These are phyloP conservation scores for Cheilinus undulatus DNA, from an alignment of 2,113 vertebrate species.

Conservation along the genomic window DNA sequence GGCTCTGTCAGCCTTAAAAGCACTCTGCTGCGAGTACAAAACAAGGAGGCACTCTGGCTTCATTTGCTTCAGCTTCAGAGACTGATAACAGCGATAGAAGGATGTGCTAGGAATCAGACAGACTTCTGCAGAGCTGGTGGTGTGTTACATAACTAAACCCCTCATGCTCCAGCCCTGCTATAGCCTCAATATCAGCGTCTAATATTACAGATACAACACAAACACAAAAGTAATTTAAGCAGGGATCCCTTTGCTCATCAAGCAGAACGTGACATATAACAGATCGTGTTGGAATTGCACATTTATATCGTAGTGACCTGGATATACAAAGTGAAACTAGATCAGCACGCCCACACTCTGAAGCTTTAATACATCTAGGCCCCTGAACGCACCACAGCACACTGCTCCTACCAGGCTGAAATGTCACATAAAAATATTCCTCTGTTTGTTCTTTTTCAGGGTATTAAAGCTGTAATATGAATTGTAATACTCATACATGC, in stretches of 20 bases:
- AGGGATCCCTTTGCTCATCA: not conserved
- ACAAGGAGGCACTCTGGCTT: conserved; percentile 35
- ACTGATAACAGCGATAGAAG: conserved; percentile 20
- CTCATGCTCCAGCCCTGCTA: not conserved
- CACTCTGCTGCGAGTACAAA: conserved; percentile 12
- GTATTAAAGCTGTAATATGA: conserved; percentile 6
- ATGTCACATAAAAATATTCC: conserved; percentile 43
- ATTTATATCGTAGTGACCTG: conserved; percentile 48
- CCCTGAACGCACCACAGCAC: not conserved
- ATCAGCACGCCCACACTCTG: conserved; percentile 54
- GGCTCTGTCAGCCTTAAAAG: conserved; percentile 41
- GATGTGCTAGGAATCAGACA: conserved; percentile 5
- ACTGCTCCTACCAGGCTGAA: conserved; percentile 39
- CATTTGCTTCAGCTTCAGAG: conserved; percentile 28
- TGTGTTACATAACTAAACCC: conserved; percentile 30
- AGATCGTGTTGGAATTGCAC: conserved; percentile 7
- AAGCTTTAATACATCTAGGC: conserved; percentile 27
- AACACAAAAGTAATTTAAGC: not conserved
- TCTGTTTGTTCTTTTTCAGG: conserved; percentile 28
- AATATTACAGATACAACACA: not conserved
- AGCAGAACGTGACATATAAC: not conserved
- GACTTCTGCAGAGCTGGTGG: not conserved
- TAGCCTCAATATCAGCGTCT: not conserved
- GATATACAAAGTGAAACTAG: conserved; percentile 46
- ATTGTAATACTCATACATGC: not conserved